Evolutionary conservation across 2,888 invertebrate genomes (phyloP).

Genomic region (Megaustenia siamemsis): DNA sequence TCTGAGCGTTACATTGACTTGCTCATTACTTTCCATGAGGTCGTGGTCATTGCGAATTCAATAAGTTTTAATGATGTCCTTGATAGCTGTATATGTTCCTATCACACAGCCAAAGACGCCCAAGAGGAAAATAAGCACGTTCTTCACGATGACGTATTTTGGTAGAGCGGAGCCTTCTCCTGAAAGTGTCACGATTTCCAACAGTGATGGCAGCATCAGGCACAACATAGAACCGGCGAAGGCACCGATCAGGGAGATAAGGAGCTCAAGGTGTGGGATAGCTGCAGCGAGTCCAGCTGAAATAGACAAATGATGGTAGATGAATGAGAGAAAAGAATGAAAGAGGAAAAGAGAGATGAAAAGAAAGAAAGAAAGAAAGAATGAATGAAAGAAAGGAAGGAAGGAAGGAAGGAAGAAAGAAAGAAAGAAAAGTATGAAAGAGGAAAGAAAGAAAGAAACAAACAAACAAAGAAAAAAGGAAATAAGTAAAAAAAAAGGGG

Average conservation of each 20-base stretch:
- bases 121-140: conserved; percentile 87
- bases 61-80: conserved; percentile 57
- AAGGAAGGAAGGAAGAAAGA: neutral
- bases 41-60: too few species aligned
- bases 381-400: neutral
- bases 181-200: conserved; percentile 73
- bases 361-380: neutral
- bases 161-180: conserved; percentile 35
- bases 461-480: neutral
- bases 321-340: neutral
- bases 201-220: conserved; percentile 77
- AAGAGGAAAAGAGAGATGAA: neutral
- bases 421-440: neutral
- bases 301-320: neutral
- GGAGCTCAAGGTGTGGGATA: neutral
- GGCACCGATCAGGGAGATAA: neutral
- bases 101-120: conserved; percentile 89
- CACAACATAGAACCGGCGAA: conserved; percentile 77
- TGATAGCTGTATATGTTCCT: conserved; percentile 83
- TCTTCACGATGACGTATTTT: conserved; percentile 84
- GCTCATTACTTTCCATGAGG: too few species aligned
- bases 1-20: too few species aligned
- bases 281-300: neutral
- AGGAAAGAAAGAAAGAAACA: neutral
- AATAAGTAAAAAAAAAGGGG: neutral